Base-by-base conservation (phyloP, 2,888 invertebrate genomes). In the Mesoligia furuncula region DNA sequence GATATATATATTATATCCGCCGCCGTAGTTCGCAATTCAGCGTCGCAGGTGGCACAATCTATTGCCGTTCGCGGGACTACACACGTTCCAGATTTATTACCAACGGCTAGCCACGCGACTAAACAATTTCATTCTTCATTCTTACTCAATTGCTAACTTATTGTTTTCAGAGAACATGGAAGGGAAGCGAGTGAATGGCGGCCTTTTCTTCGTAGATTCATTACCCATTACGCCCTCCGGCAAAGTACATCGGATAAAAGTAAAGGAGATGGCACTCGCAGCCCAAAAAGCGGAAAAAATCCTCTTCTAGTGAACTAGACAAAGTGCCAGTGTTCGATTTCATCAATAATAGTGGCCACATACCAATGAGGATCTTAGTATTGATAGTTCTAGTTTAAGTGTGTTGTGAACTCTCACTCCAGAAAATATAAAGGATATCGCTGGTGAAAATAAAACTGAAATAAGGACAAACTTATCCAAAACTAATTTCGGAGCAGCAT, bases 151-250 rank as follows among this genome's bases (percentile, higher is more conserved):
- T 75, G 61, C 68, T 70, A 75, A 73, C 80, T 85, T 77, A 81
- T 79, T 79, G 65, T 59, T 89, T 88, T 71, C 90, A 93, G 93
- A 85, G 71, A 86, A 86, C 62, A 79, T 93, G 75, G 90, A 90
- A 36, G 83, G 87, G 36, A 91, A 91, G 68, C 90, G 86, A 74
- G 81, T 93, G 54, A 89, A 85, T 65, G 91, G 91, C 51, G 93
- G 91, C 39, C 73, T 91, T 57, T 92, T 93, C 88, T 93, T 89
- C 88, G 77, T 92, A 68, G 92, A 93, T 59, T 80, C 86, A 15
- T 86, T 93, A 39, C 93, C 93, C 5, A 75, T 87, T 51, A 92
- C 92, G 48, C 88, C 92, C 9, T 91, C 92, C 11, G 92, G 92
- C 31, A 93, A 93, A 89, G 59, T 93, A n/a, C 89, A 93, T 79